Conservation (phyloP, 2,797 vertebrate species). For the Carcharodon carcharias region DNA sequence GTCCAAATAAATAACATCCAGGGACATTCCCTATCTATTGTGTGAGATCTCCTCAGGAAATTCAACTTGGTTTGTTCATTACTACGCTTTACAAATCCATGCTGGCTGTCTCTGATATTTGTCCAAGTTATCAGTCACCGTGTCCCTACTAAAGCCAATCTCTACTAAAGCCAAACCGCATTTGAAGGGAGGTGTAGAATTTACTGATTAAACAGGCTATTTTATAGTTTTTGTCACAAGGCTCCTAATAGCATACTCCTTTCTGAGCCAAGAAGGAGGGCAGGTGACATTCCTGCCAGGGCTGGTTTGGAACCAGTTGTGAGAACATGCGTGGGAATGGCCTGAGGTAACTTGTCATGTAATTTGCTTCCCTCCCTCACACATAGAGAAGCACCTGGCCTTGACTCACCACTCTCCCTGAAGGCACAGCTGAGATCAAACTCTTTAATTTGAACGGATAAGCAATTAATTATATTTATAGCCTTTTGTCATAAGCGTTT, state of each 20-base stretch:
- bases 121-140: not conserved
- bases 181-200: not conserved
- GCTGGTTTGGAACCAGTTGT: not conserved
- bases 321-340: not conserved
- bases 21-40: not conserved
- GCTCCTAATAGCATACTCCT: not conserved
- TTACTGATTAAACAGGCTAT: not conserved
- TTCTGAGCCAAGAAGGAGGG: not conserved
- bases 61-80: not conserved
- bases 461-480: slow-evolving; percentile 32
- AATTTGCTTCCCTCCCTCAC: not conserved
- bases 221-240: not conserved
- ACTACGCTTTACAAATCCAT: not conserved
- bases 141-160: not conserved
- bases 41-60: not conserved
- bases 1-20: not conserved
- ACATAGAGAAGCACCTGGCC: not conserved
- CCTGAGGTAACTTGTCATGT: not conserved
- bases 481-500: not conserved
- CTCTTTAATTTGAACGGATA: slow-evolving; percentile 14
- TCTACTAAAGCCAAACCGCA: not conserved
- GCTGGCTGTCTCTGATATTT: not conserved
- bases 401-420: slow-evolving; percentile 27
- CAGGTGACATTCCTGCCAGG: not conserved
- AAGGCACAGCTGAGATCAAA: not conserved